Conservation (phyloP, 2,113 vertebrate genomes). For the Nicator chloris region DNA sequence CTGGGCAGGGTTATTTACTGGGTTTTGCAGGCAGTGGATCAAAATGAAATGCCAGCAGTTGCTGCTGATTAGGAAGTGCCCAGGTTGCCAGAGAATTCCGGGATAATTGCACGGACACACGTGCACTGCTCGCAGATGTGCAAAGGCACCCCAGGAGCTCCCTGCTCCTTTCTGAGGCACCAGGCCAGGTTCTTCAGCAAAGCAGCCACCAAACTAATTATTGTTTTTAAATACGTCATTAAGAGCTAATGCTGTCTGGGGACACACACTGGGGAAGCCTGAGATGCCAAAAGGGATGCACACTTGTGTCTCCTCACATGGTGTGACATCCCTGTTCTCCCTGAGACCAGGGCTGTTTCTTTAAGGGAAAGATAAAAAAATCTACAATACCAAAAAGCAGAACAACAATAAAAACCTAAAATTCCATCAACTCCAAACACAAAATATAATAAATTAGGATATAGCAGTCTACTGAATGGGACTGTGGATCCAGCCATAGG, state of each 20-base stretch:
- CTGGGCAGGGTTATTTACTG: not conserved
- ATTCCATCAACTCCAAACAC: not conserved
- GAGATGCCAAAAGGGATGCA: not conserved
- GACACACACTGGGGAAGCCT: not conserved
- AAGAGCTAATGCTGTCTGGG: not conserved
- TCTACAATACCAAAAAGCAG: not conserved
- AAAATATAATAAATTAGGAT: not conserved
- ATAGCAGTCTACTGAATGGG: not conserved
- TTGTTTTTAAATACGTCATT: not conserved
- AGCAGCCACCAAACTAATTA: not conserved
- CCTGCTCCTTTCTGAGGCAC: not conserved
- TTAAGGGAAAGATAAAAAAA: not conserved
- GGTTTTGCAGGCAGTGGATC: not conserved
- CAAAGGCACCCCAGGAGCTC: not conserved
- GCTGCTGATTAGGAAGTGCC: not conserved
- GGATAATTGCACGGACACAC: fast-evolving
- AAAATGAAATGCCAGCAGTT: not conserved
- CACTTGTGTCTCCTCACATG: not conserved
- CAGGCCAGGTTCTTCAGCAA: not conserved
- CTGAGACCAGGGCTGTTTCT: not conserved
- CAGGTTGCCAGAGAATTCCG: not conserved
- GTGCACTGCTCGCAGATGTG: fast-evolving
- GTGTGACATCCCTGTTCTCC: not conserved
- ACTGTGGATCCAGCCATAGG: not conserved
- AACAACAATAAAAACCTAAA: not conserved